A percentile compares a stretch with the other conserved stretches of the same genome.
These are phyloP conservation scores for Leucoraja erinaceus DNA, from an alignment of 2,113 vertebrate species.

Conservation along the genomic window DNA sequence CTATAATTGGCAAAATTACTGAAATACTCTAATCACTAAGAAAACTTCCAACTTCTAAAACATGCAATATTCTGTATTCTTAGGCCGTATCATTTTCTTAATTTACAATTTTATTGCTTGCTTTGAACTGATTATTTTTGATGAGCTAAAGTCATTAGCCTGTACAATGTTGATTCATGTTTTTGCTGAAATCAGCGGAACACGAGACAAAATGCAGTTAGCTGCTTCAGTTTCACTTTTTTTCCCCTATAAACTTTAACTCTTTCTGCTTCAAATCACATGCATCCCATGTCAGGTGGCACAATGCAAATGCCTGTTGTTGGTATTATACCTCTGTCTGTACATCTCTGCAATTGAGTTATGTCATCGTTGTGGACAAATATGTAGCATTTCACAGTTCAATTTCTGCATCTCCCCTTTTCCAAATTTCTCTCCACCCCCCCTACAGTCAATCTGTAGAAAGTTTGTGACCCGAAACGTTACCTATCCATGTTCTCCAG, in stretches of 20 bases:
- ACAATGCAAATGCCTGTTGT: background rate
- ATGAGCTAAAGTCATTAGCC: background rate
- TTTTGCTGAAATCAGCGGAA: background rate
- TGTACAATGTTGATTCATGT: background rate
- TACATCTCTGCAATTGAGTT: background rate
- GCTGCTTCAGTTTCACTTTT: background rate
- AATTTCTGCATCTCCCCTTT: too few relatives aligned
- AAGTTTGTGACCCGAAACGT: too few relatives aligned
- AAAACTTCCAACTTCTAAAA: background rate
- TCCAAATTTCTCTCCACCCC: too few relatives aligned
- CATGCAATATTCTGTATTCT: background rate
- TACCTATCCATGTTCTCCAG: too few relatives aligned
- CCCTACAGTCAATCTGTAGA: too few relatives aligned
- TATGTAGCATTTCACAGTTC: background rate
- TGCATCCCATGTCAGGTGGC: background rate
- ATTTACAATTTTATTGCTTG: background rate
- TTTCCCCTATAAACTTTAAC: background rate
- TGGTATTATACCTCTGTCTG: background rate
- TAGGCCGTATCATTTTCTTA: background rate
- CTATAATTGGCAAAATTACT: too few relatives aligned
- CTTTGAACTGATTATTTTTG: background rate
- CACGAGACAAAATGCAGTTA: background rate
- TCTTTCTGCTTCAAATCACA: background rate
- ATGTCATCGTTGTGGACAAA: conserved; percentile 4
- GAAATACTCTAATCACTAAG: background rate